Percentiles rank a stretch among this genome's conserved stretches.
Evolutionary conservation across 2,888 invertebrate species (phyloP).

Genomic region (Tetropium fuscum): DNA sequence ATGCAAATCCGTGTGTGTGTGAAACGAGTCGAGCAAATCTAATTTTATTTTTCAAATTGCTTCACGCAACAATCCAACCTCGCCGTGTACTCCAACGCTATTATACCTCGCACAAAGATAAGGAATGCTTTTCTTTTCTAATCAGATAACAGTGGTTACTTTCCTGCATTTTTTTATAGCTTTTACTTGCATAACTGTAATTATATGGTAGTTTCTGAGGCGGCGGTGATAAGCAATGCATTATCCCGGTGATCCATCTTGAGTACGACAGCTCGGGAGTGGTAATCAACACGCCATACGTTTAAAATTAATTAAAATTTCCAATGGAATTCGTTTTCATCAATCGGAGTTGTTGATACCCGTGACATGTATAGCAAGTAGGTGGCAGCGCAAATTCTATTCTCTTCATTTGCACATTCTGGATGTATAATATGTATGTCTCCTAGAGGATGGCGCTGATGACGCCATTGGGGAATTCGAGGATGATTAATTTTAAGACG

Average conservation of each 20-base stretch:
- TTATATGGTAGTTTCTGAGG: constrained; percentile 40
- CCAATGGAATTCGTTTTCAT: constrained; percentile 7
- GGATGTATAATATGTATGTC: too few species aligned
- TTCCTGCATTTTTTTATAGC: constrained; percentile 34
- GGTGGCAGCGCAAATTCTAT: not conserved
- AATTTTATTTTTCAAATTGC: constrained; percentile 41
- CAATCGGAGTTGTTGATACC: not conserved
- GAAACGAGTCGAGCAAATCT: constrained; percentile 32
- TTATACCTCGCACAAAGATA: constrained; percentile 38
- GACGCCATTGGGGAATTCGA: too few species aligned
- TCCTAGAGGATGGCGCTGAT: too few species aligned
- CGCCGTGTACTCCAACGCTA: constrained; percentile 27
- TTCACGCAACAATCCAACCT: constrained; percentile 37
- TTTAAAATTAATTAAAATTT: constrained; percentile 34
- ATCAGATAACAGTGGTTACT: constrained; percentile 43
- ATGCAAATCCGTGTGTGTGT: constrained; percentile 35
- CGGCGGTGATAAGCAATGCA: constrained; percentile 46
- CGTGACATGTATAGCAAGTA: not conserved
- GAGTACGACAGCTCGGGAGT: constrained; percentile 45
- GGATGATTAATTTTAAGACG: too few species aligned
- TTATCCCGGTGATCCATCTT: constrained; percentile 51
- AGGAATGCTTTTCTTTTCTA: constrained; percentile 40
- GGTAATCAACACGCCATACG: constrained; percentile 52
- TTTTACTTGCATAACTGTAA: constrained; percentile 34
- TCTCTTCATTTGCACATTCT: not conserved